Evolutionary conservation across 1,140 invertebrate genomes (phyloP).

Genomic region (Hylaeus anthracinus): DNA sequence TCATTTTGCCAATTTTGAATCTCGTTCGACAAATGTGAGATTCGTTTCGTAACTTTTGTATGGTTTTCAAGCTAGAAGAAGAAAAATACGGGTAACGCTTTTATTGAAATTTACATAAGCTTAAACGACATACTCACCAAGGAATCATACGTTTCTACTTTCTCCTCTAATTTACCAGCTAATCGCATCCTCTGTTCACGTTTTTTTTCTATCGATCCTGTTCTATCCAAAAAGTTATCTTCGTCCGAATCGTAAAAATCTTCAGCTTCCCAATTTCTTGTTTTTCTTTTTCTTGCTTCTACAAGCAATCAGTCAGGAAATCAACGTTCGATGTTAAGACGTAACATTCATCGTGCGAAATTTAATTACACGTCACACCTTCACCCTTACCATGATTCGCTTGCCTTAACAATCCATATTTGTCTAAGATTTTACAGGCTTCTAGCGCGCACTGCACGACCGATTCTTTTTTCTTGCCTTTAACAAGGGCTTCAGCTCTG

Average conservation of each 20-base stretch:
- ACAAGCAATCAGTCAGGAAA: neutral
- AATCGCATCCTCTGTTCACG: constrained; percentile 88
- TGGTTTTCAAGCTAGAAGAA: constrained; percentile 86
- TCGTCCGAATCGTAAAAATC: constrained; percentile 99
- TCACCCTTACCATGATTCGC: constrained; percentile 85
- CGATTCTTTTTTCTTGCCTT: constrained; percentile 97
- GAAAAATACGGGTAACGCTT: constrained; percentile 13
- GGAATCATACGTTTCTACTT: constrained; percentile 89
- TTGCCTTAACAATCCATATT: constrained; percentile 89
- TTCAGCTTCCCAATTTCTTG: constrained; percentile 91
- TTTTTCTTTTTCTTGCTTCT: constrained; percentile 86
- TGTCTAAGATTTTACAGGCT: constrained; percentile 95
- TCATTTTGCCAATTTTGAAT: constrained; percentile 80
- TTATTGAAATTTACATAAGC: neutral
- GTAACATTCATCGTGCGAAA: neutral
- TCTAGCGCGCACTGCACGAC: constrained; percentile 96
- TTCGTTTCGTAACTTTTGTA: constrained; percentile 82
- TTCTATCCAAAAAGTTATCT: constrained; percentile 97
- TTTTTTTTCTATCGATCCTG: constrained; percentile 95
- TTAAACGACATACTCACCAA: constrained; percentile 82
- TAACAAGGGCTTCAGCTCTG: constrained; percentile 91
- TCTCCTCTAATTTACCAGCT: constrained; percentile 83
- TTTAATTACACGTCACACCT: too few relatives aligned
- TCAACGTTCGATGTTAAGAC: too few relatives aligned
- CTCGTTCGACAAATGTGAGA: constrained; percentile 83